These are phyloP conservation scores for Tetranychus truncatus DNA, from an alignment of 2,888 invertebrate species.

Conservation along the genomic window DNA sequence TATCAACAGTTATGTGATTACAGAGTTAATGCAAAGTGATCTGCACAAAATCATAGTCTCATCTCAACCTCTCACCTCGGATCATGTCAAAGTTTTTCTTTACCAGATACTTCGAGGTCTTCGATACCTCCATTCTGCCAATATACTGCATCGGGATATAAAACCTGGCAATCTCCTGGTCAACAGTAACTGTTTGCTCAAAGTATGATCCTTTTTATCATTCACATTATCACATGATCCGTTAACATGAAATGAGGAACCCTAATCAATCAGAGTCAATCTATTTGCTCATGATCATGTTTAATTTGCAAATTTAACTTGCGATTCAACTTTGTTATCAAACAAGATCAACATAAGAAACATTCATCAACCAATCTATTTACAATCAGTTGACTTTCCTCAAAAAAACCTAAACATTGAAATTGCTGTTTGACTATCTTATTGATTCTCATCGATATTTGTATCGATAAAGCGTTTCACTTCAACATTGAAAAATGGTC, in stretches of 20 bases:
- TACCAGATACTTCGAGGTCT: slow-evolving; percentile 97
- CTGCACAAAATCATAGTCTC: slow-evolving; percentile 99
- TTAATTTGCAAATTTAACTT: no score
- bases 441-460: no score
- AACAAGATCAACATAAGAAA: no score
- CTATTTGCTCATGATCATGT: no score
- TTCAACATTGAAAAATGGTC: no score
- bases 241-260: slow-evolving; percentile 10
- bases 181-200: slow-evolving; percentile 96
- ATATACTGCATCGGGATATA: slow-evolving; percentile 94
- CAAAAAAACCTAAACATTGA: no score
- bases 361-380: no score
- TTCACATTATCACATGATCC: slow-evolving; percentile 22
- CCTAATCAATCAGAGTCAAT: not conserved
- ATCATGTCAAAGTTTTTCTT: slow-evolving; percentile 99
- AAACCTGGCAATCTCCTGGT: slow-evolving; percentile 97
- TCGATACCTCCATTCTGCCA: slow-evolving; percentile 94
- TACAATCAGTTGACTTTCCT: no score
- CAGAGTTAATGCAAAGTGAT: slow-evolving; percentile 97
- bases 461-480: no score
- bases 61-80: slow-evolving; percentile 91
- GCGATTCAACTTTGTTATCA: no score
- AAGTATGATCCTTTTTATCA: slow-evolving; percentile 39
- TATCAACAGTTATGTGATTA: slow-evolving; percentile 77
- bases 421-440: no score